Conservation (phyloP, 2,888 invertebrate species). For the Cryptosula pallasiana region DNA sequence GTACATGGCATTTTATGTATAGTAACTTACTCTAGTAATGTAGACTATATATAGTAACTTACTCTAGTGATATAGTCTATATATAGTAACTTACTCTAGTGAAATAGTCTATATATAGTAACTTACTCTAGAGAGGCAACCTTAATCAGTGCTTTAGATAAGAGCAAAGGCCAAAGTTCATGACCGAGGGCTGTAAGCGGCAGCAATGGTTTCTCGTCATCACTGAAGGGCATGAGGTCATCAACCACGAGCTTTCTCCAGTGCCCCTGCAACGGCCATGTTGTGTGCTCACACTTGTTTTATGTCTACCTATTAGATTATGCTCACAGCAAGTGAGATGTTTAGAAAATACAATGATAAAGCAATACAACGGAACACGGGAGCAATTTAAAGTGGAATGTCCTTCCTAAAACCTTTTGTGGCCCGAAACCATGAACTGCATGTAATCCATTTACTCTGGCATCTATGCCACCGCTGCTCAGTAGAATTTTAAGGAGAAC, state of each 20-base stretch:
- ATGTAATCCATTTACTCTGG: no score
- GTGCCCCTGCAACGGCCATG: conserved; percentile 40
- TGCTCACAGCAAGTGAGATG: no score
- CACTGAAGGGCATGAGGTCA: conserved; percentile 52
- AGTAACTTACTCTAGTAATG: neutral
- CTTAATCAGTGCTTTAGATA: conserved; percentile 53
- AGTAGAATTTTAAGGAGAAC: no score
- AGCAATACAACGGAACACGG: no score
- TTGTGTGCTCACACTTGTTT: neutral
- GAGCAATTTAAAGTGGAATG: no score
- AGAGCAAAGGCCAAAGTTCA: conserved; percentile 54
- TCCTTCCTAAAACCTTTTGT: no score
- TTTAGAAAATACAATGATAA: no score
- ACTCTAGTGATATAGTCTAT: no score
- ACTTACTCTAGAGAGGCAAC: conserved; percentile 53
- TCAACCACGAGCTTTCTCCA: conserved; percentile 54
- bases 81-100: conserved; percentile 44
- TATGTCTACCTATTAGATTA: no score
- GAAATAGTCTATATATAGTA: conserved; percentile 30
- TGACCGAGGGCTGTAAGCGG: conserved; percentile 45
- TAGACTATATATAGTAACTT: neutral
- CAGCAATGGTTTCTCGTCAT: conserved; percentile 44
- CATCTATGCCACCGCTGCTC: no score
- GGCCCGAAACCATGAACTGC: no score
- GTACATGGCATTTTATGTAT: neutral